Conservation (phyloP, 2,888 invertebrate genomes). For the Brachyptera putata region DNA sequence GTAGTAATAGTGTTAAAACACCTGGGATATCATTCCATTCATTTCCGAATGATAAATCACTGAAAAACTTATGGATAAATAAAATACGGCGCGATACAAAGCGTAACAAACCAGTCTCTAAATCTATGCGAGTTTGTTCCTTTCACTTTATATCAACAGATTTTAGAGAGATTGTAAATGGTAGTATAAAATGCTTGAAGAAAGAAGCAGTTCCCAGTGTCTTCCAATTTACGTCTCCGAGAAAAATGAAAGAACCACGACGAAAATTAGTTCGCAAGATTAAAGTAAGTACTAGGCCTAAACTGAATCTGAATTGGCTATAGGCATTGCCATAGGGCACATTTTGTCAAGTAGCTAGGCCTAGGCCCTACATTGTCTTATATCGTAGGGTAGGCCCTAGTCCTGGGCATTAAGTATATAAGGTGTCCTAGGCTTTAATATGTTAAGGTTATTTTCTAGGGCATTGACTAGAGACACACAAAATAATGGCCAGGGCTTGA, state of each 20-base stretch:
- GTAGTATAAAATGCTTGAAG: not conserved
- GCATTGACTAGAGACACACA: too few species aligned
- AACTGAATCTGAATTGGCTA: too few species aligned
- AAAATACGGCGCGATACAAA: not conserved
- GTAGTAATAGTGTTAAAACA: not conserved
- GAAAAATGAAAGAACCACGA: not conserved
- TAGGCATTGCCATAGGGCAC: too few species aligned
- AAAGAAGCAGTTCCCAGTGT: not conserved
- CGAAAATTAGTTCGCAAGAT: too few species aligned
- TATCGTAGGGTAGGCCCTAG: too few species aligned
- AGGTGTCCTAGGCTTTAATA: too few species aligned
- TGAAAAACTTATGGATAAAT: not conserved
- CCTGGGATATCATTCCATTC: not conserved
- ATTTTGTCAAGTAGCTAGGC: too few species aligned
- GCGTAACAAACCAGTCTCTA: not conserved
- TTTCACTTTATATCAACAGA: not conserved
- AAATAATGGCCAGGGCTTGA: too few species aligned
- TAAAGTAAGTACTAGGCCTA: too few species aligned
- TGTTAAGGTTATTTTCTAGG: too few species aligned
- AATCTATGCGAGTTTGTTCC: not conserved
- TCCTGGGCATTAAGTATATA: too few species aligned
- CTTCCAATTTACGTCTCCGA: not conserved
- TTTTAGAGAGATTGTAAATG: not conserved
- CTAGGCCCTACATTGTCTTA: too few species aligned
- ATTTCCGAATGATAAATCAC: not conserved